Evolutionary conservation across 2,113 vertebrate species (phyloP), one percentile per base, ranked within the genome.

Genomic region (Synchiropus splendidus): DNA sequence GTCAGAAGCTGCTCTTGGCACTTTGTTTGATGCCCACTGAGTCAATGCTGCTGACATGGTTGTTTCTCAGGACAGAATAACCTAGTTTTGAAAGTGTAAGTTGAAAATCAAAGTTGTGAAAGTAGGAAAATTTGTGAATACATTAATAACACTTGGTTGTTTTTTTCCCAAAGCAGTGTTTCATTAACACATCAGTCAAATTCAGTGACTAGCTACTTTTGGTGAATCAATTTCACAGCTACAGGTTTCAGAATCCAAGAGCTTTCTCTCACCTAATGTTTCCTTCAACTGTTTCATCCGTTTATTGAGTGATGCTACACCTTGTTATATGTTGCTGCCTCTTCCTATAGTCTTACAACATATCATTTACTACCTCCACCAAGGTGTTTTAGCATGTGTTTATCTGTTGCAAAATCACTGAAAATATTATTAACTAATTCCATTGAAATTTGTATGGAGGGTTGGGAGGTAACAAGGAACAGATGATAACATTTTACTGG

Each of bases 31-130:
- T 70, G 52, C 57, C 50, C 18, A 27, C 65, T 64, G 52, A 66
- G 60, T 59, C 47, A 53, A 45, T 54, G 62, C 48, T 75, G 55
- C 58, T 64, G 61, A 58, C 51, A 40, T 12, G 36, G 47, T 54
- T 64, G 9, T 51, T 57, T 58, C 48, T 34, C 15, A 54, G 41
- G 32, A 50, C 46, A 57, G 52, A 32, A 60, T 64, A 70, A 70
- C 45, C 58, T 41, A 72, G 52, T 74, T 72, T 70, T 33, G 37
- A 27, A 27, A 52, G n/a, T n/a, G n/a, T n/a, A 53, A 66, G 16
- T 31, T 52, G 64, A 78, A 71, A n/a, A n/a, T n/a, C n/a, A n/a
- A n/a, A n/a, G n/a, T n/a, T n/a, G 67, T 67, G 51, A 64, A 62
- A 36, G 51, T 61, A 74, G 51, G 52, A 52, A n/a, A n/a, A 51